A percentile compares a stretch with the other conserved stretches of the same genome.
Conservation (phyloP, 2,113 vertebrate genomes). For the Calidris pugnax region DNA sequence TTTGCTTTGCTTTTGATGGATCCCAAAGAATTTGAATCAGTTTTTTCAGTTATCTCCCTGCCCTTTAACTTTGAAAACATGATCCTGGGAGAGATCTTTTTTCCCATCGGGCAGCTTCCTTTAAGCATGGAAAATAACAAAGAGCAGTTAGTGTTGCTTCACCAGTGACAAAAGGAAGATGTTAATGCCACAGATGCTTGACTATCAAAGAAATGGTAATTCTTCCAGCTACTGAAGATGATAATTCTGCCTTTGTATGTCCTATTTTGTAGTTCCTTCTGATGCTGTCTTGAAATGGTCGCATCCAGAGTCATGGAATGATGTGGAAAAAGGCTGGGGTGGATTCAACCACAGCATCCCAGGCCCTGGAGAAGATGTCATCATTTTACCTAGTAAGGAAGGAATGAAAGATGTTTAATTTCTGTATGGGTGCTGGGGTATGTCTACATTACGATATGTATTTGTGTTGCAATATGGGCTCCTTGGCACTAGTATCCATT, state of each 20-base stretch:
- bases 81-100: not conserved
- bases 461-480: not conserved
- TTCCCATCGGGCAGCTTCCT: not conserved
- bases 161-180: not conserved
- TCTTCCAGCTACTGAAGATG: not conserved
- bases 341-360: slow-evolving; percentile 57
- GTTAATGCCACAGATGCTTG: not conserved
- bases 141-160: not conserved
- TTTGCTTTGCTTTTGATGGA: not conserved
- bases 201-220: not conserved
- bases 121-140: not conserved
- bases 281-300: slow-evolving; percentile 70
- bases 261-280: slow-evolving; percentile 54
- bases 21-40: not conserved
- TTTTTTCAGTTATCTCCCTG: not conserved
- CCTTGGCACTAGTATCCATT: not conserved
- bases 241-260: not conserved
- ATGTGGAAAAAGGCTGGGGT: slow-evolving; percentile 68
- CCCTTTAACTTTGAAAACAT: not conserved
- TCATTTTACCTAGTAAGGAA: slow-evolving; percentile 76
- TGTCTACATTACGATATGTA: rapidly evolving
- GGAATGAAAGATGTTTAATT: not conserved
- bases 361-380: slow-evolving; percentile 68
- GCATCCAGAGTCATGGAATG: slow-evolving; percentile 64
- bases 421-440: not conserved